These are phyloP conservation scores for Thalpophila matura DNA, from an alignment of 2,888 invertebrate species.

Conservation along the genomic window DNA sequence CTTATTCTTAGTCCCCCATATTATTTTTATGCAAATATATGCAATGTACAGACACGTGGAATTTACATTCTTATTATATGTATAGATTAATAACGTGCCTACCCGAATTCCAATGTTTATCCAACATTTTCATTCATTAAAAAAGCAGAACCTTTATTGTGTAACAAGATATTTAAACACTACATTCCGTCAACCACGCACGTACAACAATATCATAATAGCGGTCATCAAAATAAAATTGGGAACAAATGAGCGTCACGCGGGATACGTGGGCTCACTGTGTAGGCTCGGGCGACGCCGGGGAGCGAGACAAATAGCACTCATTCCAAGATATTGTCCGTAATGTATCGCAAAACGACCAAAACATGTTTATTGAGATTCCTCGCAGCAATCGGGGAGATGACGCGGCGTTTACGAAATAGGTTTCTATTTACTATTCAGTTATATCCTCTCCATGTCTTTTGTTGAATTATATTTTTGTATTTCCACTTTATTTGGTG, in stretches of 20 bases:
- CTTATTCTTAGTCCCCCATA: no score
- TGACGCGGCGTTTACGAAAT: constrained; percentile 52
- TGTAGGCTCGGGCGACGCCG: constrained; percentile 50
- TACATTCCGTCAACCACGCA: constrained; percentile 57
- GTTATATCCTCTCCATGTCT: constrained; percentile 38
- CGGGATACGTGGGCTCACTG: constrained; percentile 67
- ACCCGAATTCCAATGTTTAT: no score
- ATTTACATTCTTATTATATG: no score
- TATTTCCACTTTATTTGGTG: constrained; percentile 43
- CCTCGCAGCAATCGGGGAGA: constrained; percentile 54
- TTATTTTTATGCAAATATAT: no score
- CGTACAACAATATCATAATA: constrained; percentile 81
- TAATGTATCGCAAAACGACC: constrained; percentile 72
- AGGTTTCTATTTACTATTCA: constrained; percentile 56
- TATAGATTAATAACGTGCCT: no score
- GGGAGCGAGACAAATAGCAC: constrained; percentile 72
- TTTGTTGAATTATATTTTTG: constrained; percentile 38
- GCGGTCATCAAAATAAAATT: constrained; percentile 84
- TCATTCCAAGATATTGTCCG: constrained; percentile 76
- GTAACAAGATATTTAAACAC: constrained; percentile 39
- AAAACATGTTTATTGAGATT: constrained; percentile 72
- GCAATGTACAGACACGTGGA: no score
- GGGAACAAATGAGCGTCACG: constrained; percentile 80
- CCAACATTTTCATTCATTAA: background rate
- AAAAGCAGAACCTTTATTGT: constrained; percentile 2